phyloP scores from a whole-genome alignment of 2,113 vertebrate species.

The Nymphicus hollandicus region DNA sequence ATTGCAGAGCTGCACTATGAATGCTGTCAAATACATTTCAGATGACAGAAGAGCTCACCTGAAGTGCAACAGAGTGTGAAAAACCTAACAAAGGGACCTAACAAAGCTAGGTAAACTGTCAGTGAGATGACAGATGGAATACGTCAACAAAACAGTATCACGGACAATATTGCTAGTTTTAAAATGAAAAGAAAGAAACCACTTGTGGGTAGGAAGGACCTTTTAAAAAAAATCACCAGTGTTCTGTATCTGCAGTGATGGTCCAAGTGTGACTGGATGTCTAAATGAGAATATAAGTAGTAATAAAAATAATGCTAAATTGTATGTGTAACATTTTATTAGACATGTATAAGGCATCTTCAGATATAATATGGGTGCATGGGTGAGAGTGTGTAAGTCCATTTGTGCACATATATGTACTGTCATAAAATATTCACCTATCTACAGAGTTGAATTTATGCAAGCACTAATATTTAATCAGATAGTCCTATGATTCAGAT shows the following conservation, averaged over 20 bases:
- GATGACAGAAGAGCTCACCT: not conserved
- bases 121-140: not conserved
- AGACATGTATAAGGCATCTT: not conserved
- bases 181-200: not conserved
- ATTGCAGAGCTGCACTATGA: not conserved
- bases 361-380: not conserved
- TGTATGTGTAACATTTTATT: not conserved
- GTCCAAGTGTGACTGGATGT: not conserved
- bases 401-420: not conserved
- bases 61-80: not conserved
- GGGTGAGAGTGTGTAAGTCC: not conserved
- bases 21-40: slow-evolving; percentile 3
- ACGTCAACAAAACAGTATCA: not conserved
- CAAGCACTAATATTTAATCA: not conserved
- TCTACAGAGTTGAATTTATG: not conserved
- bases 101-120: not conserved
- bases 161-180: not conserved
- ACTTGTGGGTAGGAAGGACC: not conserved
- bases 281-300: not conserved
- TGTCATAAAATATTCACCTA: not conserved
- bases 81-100: not conserved
- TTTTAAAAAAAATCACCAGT: not conserved
- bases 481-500: not conserved
- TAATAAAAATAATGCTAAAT: not conserved
- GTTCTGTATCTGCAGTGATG: not conserved